Conservation (phyloP, 2,113 vertebrate species). For the Equus quagga region DNA sequence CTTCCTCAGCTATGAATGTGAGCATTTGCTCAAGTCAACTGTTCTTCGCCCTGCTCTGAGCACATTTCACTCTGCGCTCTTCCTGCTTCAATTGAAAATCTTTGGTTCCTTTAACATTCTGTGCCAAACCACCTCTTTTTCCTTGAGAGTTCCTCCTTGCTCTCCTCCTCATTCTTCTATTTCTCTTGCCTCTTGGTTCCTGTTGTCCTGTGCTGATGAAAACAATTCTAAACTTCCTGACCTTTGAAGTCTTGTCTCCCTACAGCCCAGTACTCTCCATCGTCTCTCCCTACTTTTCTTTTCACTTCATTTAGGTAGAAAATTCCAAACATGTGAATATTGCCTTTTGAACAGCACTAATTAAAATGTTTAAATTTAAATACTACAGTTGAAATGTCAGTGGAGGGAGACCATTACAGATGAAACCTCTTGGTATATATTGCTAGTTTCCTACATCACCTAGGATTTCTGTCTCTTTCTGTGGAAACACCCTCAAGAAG, state of each 20-base stretch:
- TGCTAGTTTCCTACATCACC: background rate
- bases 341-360: background rate
- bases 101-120: background rate
- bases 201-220: background rate
- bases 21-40: background rate
- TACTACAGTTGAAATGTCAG: background rate
- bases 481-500: background rate
- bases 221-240: background rate
- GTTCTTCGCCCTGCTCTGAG: background rate
- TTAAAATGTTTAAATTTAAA: background rate
- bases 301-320: background rate
- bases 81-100: conserved; percentile 5
- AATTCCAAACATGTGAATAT: background rate
- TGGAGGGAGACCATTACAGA: background rate
- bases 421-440: background rate
- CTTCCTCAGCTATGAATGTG: background rate
- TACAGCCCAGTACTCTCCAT: no score
- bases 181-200: background rate
- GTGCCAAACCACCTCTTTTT: background rate
- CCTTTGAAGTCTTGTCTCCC: background rate
- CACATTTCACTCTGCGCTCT: background rate
- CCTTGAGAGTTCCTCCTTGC: background rate
- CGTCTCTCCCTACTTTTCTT: background rate
- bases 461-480: background rate
- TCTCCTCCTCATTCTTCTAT: background rate